Evolutionary conservation across 2,888 invertebrate species (phyloP).

Genomic region (Apomyelois bistriatella): DNA sequence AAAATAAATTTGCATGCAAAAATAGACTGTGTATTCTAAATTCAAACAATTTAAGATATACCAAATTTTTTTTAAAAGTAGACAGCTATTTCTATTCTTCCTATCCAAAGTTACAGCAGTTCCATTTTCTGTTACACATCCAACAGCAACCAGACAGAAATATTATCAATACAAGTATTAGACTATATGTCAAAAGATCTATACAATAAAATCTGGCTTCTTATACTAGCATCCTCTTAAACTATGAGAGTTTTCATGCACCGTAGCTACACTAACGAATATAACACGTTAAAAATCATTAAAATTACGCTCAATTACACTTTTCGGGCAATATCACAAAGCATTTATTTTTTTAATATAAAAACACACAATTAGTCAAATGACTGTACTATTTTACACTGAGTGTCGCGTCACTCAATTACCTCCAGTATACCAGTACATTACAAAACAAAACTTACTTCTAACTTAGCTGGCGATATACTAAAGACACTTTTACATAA

Average conservation of each 20-base stretch:
- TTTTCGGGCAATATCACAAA: constrained; percentile 64
- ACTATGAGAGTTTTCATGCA: constrained; percentile 54
- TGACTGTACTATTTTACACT: constrained; percentile 42
- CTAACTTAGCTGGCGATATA: background rate
- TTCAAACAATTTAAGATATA: background rate
- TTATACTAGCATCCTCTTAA: constrained; percentile 14
- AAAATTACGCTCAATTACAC: constrained; percentile 26
- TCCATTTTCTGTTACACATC: background rate
- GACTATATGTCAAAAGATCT: constrained; percentile 7
- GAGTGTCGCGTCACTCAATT: constrained; percentile 29
- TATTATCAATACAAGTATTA: background rate
- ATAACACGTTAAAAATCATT: constrained; percentile 21
- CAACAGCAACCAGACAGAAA: background rate
- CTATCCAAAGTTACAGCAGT: background rate
- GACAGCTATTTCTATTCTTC: constrained; percentile 22
- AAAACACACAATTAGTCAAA: constrained; percentile 54
- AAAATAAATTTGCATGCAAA: background rate
- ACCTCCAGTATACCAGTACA: background rate
- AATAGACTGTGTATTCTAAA: background rate
- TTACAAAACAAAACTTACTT: background rate
- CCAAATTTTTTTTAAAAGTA: background rate
- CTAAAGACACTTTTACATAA: constrained; percentile 16
- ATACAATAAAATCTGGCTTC: constrained; percentile 16
- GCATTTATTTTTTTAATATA: constrained; percentile 47
- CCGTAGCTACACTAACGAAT: constrained; percentile 40